Percentiles rank a stretch among this genome's conserved stretches.
phyloP scores from a whole-genome alignment of 2,797 vertebrate species.

The Sebastolobus altivelis region DNA sequence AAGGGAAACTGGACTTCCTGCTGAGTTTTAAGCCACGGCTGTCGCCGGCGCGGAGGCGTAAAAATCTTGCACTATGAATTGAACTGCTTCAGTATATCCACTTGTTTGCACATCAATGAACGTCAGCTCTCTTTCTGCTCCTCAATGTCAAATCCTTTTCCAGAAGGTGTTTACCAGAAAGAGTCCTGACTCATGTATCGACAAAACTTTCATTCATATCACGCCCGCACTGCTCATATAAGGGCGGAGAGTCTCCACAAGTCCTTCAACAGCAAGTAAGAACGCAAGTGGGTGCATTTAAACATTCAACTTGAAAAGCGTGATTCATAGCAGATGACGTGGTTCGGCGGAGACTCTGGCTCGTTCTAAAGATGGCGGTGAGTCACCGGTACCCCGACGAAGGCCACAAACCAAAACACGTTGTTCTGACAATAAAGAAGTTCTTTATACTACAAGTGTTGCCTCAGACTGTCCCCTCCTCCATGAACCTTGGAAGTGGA shows the following conservation, averaged over 20 bases:
- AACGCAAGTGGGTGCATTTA: background rate
- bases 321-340: conserved; percentile 10
- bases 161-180: background rate
- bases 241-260: background rate
- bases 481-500: too few relatives aligned
- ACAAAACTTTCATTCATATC: background rate
- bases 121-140: background rate
- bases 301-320: background rate
- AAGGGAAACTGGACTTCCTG: background rate
- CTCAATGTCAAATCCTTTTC: background rate
- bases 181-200: background rate
- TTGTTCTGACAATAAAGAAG: background rate
- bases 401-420: background rate
- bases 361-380: background rate
- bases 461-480: background rate
- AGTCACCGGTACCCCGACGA: background rate
- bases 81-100: background rate
- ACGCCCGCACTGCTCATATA: fast-evolving
- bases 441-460: background rate
- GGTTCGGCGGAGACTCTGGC: background rate
- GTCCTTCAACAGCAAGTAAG: background rate
- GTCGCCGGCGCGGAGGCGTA: too few relatives aligned
- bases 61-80: background rate
- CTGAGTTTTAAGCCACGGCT: background rate
- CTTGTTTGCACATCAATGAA: background rate